Conservation (phyloP, 2,888 invertebrate species). For the Agrochola lychnidis region DNA sequence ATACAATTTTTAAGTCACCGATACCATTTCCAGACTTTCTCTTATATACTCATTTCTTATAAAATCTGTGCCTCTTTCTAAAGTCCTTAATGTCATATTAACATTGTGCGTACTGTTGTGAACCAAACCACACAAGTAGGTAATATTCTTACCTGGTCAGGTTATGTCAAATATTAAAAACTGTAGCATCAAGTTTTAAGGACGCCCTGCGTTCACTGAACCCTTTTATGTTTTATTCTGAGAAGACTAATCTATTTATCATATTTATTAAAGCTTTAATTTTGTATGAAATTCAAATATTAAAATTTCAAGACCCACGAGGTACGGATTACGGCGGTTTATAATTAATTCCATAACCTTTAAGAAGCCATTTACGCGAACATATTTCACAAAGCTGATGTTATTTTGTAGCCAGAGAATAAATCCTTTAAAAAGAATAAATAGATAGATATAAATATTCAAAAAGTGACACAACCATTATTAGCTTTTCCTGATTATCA, state of each 20-base stretch:
- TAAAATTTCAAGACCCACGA: background rate
- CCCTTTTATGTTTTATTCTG: background rate
- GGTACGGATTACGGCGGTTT: background rate
- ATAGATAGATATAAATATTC: background rate
- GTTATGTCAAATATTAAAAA: background rate
- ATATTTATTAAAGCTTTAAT: background rate
- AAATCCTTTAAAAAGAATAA: background rate
- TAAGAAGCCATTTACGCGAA: constrained; percentile 1
- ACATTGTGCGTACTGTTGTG: too few species aligned
- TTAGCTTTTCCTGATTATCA: background rate
- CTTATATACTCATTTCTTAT: too few species aligned
- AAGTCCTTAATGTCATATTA: background rate
- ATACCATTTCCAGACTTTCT: too few species aligned
- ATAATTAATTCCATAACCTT: constrained; percentile 9
- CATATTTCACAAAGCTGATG: background rate
- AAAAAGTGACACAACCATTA: background rate
- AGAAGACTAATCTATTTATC: background rate
- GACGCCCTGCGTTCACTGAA: background rate
- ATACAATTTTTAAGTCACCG: too few species aligned
- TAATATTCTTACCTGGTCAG: background rate
- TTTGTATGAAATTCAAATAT: background rate
- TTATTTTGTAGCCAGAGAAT: background rate
- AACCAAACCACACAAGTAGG: background rate
- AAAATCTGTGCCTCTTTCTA: background rate
- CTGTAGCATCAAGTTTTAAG: background rate